These are phyloP conservation scores for Rhamnusium bicolor DNA, from an alignment of 2,888 invertebrate species.

Conservation along the genomic window DNA sequence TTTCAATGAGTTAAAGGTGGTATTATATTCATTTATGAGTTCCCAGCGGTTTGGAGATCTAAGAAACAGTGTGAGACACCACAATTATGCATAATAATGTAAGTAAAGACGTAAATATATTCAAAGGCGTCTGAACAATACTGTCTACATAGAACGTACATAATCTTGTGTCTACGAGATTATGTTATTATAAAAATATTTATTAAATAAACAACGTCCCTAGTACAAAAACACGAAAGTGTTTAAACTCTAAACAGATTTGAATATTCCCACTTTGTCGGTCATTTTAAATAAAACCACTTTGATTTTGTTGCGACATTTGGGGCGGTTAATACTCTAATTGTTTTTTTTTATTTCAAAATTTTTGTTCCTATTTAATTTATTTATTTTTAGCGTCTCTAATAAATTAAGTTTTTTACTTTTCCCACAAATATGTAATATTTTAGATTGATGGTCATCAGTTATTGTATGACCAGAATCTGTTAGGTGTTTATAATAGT, in stretches of 20 bases:
- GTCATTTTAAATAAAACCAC: conserved; percentile 7
- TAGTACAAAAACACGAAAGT: conserved; percentile 8
- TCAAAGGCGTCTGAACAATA: conserved; percentile 24
- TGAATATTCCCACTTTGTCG: conserved; percentile 37
- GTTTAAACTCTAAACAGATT: conserved; percentile 36
- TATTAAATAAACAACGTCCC: conserved; percentile 45
- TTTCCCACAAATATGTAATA: too few relatives aligned
- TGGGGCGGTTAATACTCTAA: too few relatives aligned
- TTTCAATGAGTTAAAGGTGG: conserved; percentile 32
- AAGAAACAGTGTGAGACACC: too few relatives aligned
- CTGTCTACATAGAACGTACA: conserved; percentile 37
- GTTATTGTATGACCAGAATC: too few relatives aligned
- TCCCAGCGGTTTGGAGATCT: conserved; percentile 10
- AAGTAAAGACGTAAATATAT: conserved; percentile 29
- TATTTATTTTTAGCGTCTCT: too few relatives aligned
- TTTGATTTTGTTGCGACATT: background rate
- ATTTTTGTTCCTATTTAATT: too few relatives aligned
- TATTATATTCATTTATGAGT: conserved; percentile 28
- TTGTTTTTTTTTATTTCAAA: background rate
- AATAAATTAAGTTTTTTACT: too few relatives aligned
- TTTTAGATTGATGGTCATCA: too few relatives aligned
- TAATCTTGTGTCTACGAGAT: conserved; percentile 52
- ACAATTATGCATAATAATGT: conserved; percentile 41
- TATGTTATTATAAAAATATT: conserved; percentile 48
- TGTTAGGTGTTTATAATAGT: too few relatives aligned